Evolutionary conservation across 2,113 vertebrate species (phyloP).

Genomic region (Indicator maculatus): DNA sequence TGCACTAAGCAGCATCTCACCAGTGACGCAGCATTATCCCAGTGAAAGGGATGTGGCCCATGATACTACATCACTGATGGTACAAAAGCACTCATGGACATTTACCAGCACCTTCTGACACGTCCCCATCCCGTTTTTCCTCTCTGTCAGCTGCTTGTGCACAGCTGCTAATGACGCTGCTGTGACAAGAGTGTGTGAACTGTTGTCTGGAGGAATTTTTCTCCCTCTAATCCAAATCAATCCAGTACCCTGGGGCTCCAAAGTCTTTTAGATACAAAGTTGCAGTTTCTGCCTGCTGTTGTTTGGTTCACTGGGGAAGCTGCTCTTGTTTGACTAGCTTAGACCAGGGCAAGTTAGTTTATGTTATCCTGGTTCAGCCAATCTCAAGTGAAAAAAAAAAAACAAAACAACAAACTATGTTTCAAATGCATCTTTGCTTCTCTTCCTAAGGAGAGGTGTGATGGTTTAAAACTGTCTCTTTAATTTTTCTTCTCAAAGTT

Average conservation of each 20-base stretch:
- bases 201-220: background rate
- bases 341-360: background rate
- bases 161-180: background rate
- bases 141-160: background rate
- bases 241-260: background rate
- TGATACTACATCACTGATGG: background rate
- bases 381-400: accelerated
- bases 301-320: background rate
- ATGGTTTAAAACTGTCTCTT: no score
- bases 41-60: background rate
- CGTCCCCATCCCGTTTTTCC: background rate
- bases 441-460: background rate
- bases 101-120: background rate
- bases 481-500: no score
- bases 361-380: background rate
- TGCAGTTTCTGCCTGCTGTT: background rate
- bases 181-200: background rate
- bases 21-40: no score
- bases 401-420: background rate
- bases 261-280: background rate
- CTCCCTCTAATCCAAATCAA: background rate
- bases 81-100: background rate
- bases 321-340: background rate
- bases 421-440: background rate
- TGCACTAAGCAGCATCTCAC: accelerated